phyloP scores from a whole-genome alignment of 2,113 vertebrate species.

The Cavia aperea region DNA sequence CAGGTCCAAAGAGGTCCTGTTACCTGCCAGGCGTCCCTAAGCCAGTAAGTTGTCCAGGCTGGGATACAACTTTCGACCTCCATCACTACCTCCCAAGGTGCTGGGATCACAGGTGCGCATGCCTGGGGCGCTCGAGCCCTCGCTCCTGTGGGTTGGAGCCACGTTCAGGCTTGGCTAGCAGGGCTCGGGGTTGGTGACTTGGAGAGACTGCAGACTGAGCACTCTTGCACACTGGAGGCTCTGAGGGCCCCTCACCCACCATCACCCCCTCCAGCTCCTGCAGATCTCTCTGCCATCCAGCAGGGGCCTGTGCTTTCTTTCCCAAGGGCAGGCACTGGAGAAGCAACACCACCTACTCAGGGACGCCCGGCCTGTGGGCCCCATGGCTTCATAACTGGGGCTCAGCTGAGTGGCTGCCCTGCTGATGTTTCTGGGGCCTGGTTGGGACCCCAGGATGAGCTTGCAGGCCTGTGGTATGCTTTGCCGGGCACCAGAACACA shows the following conservation, averaged over 20 bases:
- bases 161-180: not conserved
- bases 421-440: not conserved
- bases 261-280: not conserved
- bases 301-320: not conserved
- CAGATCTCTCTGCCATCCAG: not conserved
- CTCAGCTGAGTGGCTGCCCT: not conserved
- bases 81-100: not conserved
- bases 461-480: not conserved
- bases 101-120: not conserved
- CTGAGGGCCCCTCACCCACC: not conserved
- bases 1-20: too few relatives aligned
- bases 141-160: fast-evolving
- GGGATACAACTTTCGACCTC: not conserved
- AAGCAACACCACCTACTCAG: not conserved
- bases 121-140: not conserved
- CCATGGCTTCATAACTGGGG: not conserved
- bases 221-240: not conserved
- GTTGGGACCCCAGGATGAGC: not conserved
- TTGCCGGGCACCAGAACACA: not conserved
- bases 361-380: fast-evolving
- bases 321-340: not conserved
- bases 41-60: not conserved
- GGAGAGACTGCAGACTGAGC: not conserved
- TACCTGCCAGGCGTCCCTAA: not conserved
- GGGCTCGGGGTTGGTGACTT: not conserved